Evolutionary conservation across 1,140 invertebrate species (phyloP), one percentile per base, ranked within the genome.

Genomic region (Ceratosolen fusciceps): DNA sequence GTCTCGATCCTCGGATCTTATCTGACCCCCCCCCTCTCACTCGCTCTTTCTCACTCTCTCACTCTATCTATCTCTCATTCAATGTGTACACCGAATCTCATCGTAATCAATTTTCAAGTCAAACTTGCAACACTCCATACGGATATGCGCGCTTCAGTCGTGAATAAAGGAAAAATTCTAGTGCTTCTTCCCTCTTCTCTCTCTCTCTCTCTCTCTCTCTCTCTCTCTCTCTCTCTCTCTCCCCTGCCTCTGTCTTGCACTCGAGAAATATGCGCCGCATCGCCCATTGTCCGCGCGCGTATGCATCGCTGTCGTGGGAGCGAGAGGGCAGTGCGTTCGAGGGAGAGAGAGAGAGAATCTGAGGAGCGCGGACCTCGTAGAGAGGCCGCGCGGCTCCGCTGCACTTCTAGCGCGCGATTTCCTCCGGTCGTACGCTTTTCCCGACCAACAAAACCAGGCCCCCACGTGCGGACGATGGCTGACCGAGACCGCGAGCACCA

Each of bases 281-380:
- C 21, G 37, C 21, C 39, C 39, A 68, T 68, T 68, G 65, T 43
- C 37, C 34, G 47, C 12, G 68, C n/a, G 1, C 2, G 43, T 29
- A 21, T 29, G 9, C 49, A n/a, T 16, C 71, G 47, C 2, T 3
- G 2, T 7, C 31, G 72, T 21, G 34, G 29, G 56, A 29, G 73
- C 9, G n/a, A 21, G 26, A 14, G 21, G 52, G 62, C 21, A 52
- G 31, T 19, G 34, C 54, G 52, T 26, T 3, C 2, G 62, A 24
- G 39, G 2, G 37, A 49, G 43, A 43, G 67, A 26, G 68, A 7
- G 68, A 72, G 70, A 68, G 9, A 0, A 9, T 39, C n/a, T 14
- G n/a, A 29, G 74, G n/a, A 29, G 74, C 79, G 58, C 79, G 79
- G 74, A 60, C 79, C n/a, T 62, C 65, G 79, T n/a, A 60, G 79